Evolutionary conservation across 2,113 vertebrate genomes (phyloP).

Genomic region (Poeciliopsis turrubarensis): DNA sequence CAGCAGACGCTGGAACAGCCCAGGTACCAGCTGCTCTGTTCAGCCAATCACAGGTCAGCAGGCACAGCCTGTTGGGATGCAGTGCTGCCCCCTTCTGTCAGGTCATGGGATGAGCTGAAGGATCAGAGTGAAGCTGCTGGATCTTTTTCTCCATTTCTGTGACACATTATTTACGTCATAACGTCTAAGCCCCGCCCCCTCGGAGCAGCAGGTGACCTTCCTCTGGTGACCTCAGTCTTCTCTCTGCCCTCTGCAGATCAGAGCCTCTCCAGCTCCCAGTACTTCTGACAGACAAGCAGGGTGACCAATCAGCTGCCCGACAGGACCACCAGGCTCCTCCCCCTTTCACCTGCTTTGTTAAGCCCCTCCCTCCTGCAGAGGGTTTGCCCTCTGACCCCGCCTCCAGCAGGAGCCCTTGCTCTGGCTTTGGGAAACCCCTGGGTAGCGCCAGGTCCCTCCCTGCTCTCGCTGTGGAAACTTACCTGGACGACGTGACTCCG

Average conservation of each 20-base stretch:
- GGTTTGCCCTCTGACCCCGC: slow-evolving; percentile 29
- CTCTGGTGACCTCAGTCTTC: background rate
- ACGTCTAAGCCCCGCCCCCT: background rate
- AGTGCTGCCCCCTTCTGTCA: background rate
- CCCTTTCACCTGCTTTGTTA: slow-evolving; percentile 78
- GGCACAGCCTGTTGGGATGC: background rate
- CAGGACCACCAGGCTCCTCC: slow-evolving; percentile 70
- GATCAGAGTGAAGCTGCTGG: too few species aligned
- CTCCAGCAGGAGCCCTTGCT: slow-evolving; percentile 24
- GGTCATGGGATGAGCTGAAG: background rate
- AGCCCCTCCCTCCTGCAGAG: slow-evolving; percentile 77
- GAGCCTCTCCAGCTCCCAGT: slow-evolving; percentile 92
- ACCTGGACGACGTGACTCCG: slow-evolving; percentile 13
- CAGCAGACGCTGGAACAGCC: slow-evolving; percentile 47
- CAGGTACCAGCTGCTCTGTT: slow-evolving; percentile 60
- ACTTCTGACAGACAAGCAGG: slow-evolving; percentile 85
- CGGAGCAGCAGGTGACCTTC: background rate
- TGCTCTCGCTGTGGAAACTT: slow-evolving; percentile 30
- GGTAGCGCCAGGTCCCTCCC: slow-evolving; percentile 67
- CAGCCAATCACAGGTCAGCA: slow-evolving; percentile 24
- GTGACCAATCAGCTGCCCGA: slow-evolving; percentile 80
- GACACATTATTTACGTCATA: background rate
- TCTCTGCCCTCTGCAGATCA: slow-evolving; percentile 81
- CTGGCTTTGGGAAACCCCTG: slow-evolving; percentile 26
- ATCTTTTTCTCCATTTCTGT: background rate